Percentiles rank a stretch among this genome's conserved stretches.
Evolutionary conservation across 2,797 vertebrate species (phyloP).

Genomic region (Urocyon cinereoargenteus): DNA sequence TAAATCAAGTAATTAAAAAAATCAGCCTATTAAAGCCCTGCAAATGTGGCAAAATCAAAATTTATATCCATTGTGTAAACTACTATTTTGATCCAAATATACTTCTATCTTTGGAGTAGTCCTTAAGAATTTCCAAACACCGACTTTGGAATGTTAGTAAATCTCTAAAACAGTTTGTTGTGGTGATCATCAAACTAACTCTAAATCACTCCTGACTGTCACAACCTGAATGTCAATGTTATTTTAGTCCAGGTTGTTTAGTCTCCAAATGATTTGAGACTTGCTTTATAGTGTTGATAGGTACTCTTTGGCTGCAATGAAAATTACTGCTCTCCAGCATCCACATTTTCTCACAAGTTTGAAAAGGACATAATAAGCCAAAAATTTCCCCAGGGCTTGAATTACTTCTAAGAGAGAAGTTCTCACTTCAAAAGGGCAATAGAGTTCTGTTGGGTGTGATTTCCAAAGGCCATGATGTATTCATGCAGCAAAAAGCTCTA

Average conservation of each 20-base stretch:
- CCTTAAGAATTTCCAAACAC: slow-evolving; percentile 47
- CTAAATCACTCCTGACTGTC: neutral
- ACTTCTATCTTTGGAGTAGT: slow-evolving; percentile 4
- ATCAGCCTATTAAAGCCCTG: neutral
- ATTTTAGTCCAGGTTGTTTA: slow-evolving; percentile 50
- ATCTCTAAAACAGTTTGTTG: slow-evolving; percentile 6
- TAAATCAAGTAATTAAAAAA: neutral
- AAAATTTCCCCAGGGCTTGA: neutral
- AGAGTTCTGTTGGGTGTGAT: neutral
- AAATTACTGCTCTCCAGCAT: neutral
- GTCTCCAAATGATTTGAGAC: neutral
- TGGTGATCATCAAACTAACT: neutral
- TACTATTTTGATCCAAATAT: neutral
- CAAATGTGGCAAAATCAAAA: neutral
- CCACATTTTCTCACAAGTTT: slow-evolving; percentile 16
- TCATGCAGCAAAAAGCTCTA: neutral
- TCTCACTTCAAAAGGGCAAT: slow-evolving; percentile 7
- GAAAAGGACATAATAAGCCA: slow-evolving; percentile 19
- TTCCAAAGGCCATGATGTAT: slow-evolving; percentile 20
- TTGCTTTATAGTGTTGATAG: neutral
- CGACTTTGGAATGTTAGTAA: slow-evolving; percentile 41
- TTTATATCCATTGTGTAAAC: neutral
- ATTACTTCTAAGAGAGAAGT: slow-evolving; percentile 45
- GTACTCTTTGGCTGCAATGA: neutral
- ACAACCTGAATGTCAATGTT: neutral